These are phyloP conservation scores for Sylvietta virens DNA, from an alignment of 2,113 vertebrate genomes.

Conservation along the genomic window DNA sequence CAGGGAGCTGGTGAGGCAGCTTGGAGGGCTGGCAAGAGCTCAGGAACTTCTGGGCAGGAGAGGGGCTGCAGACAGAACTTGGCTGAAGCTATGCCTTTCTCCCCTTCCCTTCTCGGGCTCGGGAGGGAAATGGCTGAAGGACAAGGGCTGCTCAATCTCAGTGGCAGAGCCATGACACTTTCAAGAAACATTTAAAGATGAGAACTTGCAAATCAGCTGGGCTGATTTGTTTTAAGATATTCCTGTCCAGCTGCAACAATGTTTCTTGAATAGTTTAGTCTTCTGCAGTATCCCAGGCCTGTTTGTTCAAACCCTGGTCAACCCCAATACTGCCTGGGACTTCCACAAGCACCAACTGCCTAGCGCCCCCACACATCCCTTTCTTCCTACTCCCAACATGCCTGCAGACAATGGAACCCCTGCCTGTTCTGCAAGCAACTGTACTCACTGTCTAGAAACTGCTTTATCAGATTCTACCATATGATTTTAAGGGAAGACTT, in stretches of 20 bases:
- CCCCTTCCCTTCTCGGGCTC: background rate
- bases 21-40: background rate
- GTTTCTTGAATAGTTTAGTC: background rate
- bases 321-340: background rate
- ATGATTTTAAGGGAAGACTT: background rate
- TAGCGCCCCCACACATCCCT: rapidly evolving
- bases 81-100: background rate
- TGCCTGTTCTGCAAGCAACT: background rate
- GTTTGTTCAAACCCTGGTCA: background rate
- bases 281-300: background rate
- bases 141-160: background rate
- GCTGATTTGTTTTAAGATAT: background rate
- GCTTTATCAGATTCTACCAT: background rate
- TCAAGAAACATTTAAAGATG: background rate
- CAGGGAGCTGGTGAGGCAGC: background rate
- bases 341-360: background rate
- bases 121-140: rapidly evolving
- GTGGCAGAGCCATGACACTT: background rate
- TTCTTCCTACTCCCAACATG: background rate
- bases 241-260: background rate
- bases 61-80: background rate
- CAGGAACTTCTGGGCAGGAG: background rate
- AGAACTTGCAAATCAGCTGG: background rate
- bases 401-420: background rate
- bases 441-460: background rate